Conservation (phyloP, 2,797 vertebrate genomes). For the Mormyrops attenuatus region DNA sequence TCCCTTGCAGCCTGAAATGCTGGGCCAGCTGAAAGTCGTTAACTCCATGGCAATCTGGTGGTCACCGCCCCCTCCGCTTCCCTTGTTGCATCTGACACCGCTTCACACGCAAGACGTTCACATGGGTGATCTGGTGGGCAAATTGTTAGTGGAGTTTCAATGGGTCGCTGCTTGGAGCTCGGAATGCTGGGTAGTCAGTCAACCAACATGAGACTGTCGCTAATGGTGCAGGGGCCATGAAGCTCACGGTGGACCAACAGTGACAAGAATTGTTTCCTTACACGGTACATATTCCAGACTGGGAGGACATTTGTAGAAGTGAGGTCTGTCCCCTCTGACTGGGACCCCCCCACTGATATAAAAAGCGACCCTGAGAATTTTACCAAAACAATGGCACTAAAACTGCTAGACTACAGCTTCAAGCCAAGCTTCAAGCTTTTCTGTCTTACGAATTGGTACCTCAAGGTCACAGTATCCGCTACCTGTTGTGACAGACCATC, state of each 20-base stretch:
- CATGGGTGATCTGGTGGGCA: not conserved
- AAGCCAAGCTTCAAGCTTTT: not conserved
- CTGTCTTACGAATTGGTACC: not conserved
- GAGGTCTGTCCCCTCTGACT: not conserved
- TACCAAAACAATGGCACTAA: not conserved
- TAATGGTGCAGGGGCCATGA: not conserved
- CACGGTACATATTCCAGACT: not conserved
- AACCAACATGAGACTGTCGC: not conserved
- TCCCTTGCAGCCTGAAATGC: not conserved
- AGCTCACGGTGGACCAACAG: not conserved
- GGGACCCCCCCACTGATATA: not conserved
- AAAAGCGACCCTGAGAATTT: not conserved
- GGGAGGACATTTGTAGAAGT: not conserved
- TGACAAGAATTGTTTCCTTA: not conserved
- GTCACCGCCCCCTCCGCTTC: not conserved
- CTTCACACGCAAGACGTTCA: not conserved
- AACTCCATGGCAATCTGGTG: not conserved
- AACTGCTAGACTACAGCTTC: not conserved
- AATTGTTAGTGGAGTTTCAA: not conserved
- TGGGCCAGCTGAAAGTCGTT: constrained; percentile 15
- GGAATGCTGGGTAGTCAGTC: not conserved
- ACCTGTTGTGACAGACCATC: not conserved
- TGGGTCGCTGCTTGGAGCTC: not conserved
- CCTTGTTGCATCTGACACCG: not conserved
- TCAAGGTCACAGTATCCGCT: not conserved